These are phyloP conservation scores for Geodia barretti DNA, from an alignment of 37 sponge, comb jelly and placozoan genomes.

Conservation along the genomic window DNA sequence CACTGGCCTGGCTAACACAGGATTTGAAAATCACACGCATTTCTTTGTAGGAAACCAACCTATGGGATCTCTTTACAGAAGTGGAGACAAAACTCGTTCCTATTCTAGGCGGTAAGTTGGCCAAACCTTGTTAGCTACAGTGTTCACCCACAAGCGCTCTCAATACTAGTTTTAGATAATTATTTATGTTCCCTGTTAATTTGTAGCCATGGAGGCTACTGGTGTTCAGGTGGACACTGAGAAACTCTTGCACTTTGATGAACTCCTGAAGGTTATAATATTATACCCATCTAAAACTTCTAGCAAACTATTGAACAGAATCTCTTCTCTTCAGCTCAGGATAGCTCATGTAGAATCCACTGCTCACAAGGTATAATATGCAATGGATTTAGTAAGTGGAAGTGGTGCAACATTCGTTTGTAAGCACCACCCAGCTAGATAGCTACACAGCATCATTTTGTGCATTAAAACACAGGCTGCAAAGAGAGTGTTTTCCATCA, in stretches of 20 bases:
- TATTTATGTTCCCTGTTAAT: too few relatives aligned
- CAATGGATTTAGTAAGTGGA: neutral
- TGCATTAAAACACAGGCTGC: conserved; percentile 68
- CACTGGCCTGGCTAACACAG: too few relatives aligned
- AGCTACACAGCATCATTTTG: neutral
- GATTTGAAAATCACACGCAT: too few relatives aligned
- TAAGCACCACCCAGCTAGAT: neutral
- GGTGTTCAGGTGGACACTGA: conserved; percentile 36
- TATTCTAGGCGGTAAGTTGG: conserved; percentile 21
- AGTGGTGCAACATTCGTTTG: neutral
- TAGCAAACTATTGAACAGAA: neutral
- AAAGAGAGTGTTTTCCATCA: conserved; percentile 62
- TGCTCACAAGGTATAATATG: conserved; percentile 37
- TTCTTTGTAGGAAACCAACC: conserved; percentile 37
- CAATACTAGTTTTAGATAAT: too few relatives aligned
- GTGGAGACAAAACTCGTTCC: conserved; percentile 56
- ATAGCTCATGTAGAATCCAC: conserved; percentile 27
- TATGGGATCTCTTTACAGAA: conserved; percentile 45
- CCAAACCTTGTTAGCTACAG: too few relatives aligned
- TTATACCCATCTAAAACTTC: neutral
- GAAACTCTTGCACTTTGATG: conserved; percentile 30
- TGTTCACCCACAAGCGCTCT: too few relatives aligned
- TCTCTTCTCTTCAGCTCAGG: neutral
- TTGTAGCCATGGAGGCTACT: conserved; percentile 52
- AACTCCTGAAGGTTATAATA: conserved; percentile 45